A percentile compares a stretch with the other conserved stretches of the same genome.
phyloP scores from a whole-genome alignment of 1,140 invertebrate species.

The Calephelis nemesis region DNA sequence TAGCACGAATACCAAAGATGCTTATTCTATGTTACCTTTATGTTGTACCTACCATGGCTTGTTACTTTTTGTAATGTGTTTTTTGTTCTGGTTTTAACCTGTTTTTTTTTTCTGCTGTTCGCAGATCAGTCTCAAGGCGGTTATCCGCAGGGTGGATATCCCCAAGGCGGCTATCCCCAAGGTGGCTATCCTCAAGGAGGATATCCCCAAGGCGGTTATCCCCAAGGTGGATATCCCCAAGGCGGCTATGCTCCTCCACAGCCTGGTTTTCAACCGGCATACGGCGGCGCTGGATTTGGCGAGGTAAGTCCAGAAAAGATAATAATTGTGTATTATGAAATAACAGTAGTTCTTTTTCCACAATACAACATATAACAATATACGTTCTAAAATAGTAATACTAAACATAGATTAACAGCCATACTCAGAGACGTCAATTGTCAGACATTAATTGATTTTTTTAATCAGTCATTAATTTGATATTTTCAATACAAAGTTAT shows the following conservation, averaged over 20 bases:
- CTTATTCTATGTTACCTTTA: too few relatives aligned
- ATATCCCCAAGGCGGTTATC: conserved; percentile 67
- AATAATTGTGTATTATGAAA: background rate
- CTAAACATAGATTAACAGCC: too few relatives aligned
- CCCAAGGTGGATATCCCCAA: conserved; percentile 41
- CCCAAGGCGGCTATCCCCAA: conserved; percentile 50
- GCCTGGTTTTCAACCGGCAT: conserved; percentile 60
- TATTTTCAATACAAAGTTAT: too few relatives aligned
- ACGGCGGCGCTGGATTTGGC: conserved; percentile 53
- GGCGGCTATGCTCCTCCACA: conserved; percentile 68
- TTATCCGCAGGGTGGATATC: conserved; percentile 73
- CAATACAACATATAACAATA: too few relatives aligned
- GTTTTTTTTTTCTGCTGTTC: background rate
- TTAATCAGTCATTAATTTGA: too few relatives aligned
- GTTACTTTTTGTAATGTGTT: too few relatives aligned
- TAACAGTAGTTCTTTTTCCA: background rate
- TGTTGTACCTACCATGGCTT: too few relatives aligned
- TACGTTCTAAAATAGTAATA: too few relatives aligned
- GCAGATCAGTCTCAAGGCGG: conserved; percentile 47
- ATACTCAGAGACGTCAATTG: too few relatives aligned
- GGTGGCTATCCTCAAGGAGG: conserved; percentile 61
- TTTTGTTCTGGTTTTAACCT: too few relatives aligned
- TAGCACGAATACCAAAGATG: too few relatives aligned
- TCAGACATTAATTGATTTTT: too few relatives aligned
- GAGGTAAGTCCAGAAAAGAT: conserved; percentile 39